These are phyloP conservation scores for Iphiclides podalirius DNA, from an alignment of 2,888 invertebrate species.

Conservation along the genomic window DNA sequence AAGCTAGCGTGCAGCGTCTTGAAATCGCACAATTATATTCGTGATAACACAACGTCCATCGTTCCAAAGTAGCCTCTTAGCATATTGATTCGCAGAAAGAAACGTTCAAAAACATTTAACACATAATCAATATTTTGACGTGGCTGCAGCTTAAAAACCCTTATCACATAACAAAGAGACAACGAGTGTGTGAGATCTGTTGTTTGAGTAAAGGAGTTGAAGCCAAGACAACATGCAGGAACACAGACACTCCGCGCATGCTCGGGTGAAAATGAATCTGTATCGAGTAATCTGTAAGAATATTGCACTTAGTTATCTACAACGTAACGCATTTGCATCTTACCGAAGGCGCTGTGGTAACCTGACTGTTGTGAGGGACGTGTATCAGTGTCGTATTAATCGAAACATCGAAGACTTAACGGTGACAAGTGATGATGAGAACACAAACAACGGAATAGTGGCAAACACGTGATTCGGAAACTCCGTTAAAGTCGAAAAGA, in stretches of 20 bases:
- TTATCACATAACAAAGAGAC: conserved; percentile 12
- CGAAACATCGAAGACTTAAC: conserved; percentile 62
- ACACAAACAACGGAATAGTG: conserved; percentile 74
- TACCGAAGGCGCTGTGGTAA: conserved; percentile 19
- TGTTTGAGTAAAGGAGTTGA: conserved; percentile 62
- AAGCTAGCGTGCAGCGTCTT: conserved; percentile 79
- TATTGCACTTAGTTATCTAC: conserved; percentile 32
- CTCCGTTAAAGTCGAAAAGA: conserved; percentile 56
- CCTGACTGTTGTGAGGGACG: conserved; percentile 46
- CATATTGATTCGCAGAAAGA: conserved; percentile 43
- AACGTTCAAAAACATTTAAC: conserved; percentile 23
- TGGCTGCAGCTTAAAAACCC: conserved; percentile 7
- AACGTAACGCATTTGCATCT: conserved; percentile 35
- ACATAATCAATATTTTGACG: conserved; percentile 3
- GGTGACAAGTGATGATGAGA: conserved; percentile 64
- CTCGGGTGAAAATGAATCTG: conserved; percentile 65
- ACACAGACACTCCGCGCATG: conserved; percentile 71
- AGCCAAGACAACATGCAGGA: conserved; percentile 79
- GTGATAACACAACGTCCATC: conserved; percentile 44
- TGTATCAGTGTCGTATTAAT: conserved; percentile 58
- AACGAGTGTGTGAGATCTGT: conserved; percentile 50
- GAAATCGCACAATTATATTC: conserved; percentile 58
- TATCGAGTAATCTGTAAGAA: conserved; percentile 69
- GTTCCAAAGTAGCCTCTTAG: conserved; percentile 58
- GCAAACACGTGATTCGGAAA: conserved; percentile 68